Evolutionary conservation across 2,888 invertebrate species (phyloP), one percentile per base, ranked within the genome.

Genomic region (Cremastinae sp.): DNA sequence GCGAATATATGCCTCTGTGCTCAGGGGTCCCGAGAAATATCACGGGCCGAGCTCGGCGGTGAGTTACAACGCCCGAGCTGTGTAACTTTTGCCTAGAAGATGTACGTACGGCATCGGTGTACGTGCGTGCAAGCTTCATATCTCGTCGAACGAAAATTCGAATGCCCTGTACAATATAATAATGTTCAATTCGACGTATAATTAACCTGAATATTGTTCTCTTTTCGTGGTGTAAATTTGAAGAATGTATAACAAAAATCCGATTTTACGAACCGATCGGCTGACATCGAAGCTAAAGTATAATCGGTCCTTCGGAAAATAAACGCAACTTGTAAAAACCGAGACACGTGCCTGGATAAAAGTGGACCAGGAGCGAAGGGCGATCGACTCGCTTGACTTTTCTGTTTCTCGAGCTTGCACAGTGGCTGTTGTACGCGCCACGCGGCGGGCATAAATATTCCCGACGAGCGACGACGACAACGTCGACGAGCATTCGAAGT

Each of bases 401-500:
- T 37, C 14, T 45, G 51, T 51, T 47, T 59, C 61, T 70, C 56
- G 41, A 47, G 66, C 64, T 53, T 68, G 56, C 41, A 39, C 43
- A 53, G 41, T 53, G 39, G 16, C 51, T 51, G 58, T 41, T 69
- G 45, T 56, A 47, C 75, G 75, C 75, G 86, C 86, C 87, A 87
- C 85, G 85, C 88, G 86, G 87, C 84, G 69, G 75, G 84, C 86
- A 88, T 88, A 88, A 88, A 87, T 88, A 87, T 86, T 84, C 83
- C 71, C 71, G 73, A 66, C 64, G 71, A 74, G 69, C 62, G 61
- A 53, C 53, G 73, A 77, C 68, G 75, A 16, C 49, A 41, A 61
- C 62, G 66, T 49, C 49, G 56, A 53, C 16, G 58, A 59, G 53
- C 58, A 59, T 20, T 35, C 76, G 72, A 81, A 80, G 83, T 79